Base-by-base conservation (phyloP, 2,797 vertebrate genomes). In the Oryzias sinensis region DNA sequence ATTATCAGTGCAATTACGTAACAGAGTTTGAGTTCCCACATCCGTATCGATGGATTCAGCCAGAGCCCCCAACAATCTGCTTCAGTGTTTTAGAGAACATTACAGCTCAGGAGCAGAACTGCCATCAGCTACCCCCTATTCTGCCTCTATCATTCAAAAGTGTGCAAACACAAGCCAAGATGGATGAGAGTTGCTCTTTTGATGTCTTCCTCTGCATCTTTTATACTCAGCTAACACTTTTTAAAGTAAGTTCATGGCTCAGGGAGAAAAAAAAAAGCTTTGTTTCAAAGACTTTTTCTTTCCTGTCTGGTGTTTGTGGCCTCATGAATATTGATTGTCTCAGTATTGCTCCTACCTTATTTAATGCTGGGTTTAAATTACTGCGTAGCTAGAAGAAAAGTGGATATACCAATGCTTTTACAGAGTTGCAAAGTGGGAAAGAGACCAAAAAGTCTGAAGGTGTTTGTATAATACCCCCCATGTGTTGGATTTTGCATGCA, bases 291-390 rank as follows among this genome's bases (percentile, higher is more conserved):
- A 55, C 18, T 51, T 53, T 18, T 51, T 54, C 33, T 45, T 33
- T 48, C 43, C 24, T 53, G 33, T 74, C 47, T 81, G 77, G 61
- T 65, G 70, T 74, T 56, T 66, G 79, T 79, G 70, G 68, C 81
- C 77, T 83, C 62, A 68, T 81, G 79, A 88, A 87, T 61, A 63
- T 60, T 65, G 68, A 63, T 60, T 65, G 66, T 71, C 79, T 74
- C 50, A 53, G 72, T 48, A 65, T 74, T 74, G 55, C 69, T 80
- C 65, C 66, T 62, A 46, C n/a, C 50, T 48, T 8, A 42, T 74
- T 45, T 57, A 49, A 70, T 58, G 49, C 62, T 54, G 48, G 66
- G 15, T 66, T 54, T 65, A 49, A 77, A 46, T 68, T 6, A 69
- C 50, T 22, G 43, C 16, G 43, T 44, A 72, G 70, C 57, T 48